phyloP scores from a whole-genome alignment of 1,140 invertebrate genomes.

The Neoseiulus cucumeris region DNA sequence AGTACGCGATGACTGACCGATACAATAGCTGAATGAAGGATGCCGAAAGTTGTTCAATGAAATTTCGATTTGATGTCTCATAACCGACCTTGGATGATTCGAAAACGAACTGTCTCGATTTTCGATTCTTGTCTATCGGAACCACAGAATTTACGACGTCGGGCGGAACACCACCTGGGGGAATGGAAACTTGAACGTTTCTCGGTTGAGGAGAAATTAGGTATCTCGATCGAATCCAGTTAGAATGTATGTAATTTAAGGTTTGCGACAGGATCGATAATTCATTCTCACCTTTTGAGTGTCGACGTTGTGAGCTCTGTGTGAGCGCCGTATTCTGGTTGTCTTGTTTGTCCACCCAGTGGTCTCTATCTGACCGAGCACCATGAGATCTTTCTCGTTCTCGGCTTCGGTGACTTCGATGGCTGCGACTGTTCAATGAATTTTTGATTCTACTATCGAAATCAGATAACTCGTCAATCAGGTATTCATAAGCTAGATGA shows the following conservation, averaged over 20 bases:
- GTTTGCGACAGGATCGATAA: too few species aligned
- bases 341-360: neutral
- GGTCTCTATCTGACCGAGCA: neutral
- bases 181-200: neutral
- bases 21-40: neutral
- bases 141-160: slow-evolving; percentile 11
- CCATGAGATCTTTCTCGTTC: neutral
- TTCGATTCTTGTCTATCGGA: slow-evolving; percentile 5
- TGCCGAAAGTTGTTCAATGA: too few species aligned
- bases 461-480: too few species aligned
- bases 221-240: too few species aligned
- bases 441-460: too few species aligned
- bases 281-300: neutral
- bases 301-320: slow-evolving; percentile 11
- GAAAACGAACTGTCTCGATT: slow-evolving; percentile 4
- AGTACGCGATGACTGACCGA: neutral
- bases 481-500: too few species aligned
- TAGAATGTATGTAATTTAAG: too few species aligned
- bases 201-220: neutral
- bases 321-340: slow-evolving; percentile 1
- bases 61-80: too few species aligned
- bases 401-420: neutral
- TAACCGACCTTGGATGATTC: slow-evolving; percentile 9
- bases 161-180: neutral
- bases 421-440: neutral